phyloP scores from a whole-genome alignment of 1,140 invertebrate genomes.

The Anoplophora glabripennis region DNA sequence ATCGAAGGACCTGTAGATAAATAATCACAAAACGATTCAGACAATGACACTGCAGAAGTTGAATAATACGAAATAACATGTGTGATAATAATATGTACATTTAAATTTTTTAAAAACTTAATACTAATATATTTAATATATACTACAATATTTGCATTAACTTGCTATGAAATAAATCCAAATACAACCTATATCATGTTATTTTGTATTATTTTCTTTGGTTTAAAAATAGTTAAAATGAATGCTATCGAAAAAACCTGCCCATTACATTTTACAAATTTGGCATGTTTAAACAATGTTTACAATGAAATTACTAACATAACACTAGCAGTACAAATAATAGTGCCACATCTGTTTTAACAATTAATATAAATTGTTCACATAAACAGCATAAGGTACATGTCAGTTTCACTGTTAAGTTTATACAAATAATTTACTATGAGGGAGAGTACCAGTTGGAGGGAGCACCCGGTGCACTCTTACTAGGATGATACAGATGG shows the following conservation, averaged over 20 bases:
- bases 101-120: constrained; percentile 12
- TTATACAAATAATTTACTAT: constrained; percentile 53
- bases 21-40: background rate
- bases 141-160: constrained; percentile 25
- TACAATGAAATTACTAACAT: constrained; percentile 20
- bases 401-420: constrained; percentile 23
- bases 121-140: constrained; percentile 28
- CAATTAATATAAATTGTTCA: constrained; percentile 30
- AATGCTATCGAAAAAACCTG: constrained; percentile 27
- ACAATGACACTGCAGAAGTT: constrained; percentile 19
- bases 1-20: background rate
- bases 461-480: constrained; percentile 57
- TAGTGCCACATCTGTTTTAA: constrained; percentile 24
- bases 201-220: constrained; percentile 44
- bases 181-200: constrained; percentile 28
- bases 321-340: constrained; percentile 33
- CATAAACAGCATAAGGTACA: constrained; percentile 26
- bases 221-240: constrained; percentile 43
- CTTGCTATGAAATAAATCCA: constrained; percentile 23
- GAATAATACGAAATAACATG: constrained; percentile 39
- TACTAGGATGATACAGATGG: constrained; percentile 81
- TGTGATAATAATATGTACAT: constrained; percentile 21
- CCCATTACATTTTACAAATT: constrained; percentile 30
- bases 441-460: constrained; percentile 74
- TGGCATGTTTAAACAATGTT: constrained; percentile 30